Evolutionary conservation across 2,113 vertebrate species (phyloP).

Genomic region (Butorides virescens): DNA sequence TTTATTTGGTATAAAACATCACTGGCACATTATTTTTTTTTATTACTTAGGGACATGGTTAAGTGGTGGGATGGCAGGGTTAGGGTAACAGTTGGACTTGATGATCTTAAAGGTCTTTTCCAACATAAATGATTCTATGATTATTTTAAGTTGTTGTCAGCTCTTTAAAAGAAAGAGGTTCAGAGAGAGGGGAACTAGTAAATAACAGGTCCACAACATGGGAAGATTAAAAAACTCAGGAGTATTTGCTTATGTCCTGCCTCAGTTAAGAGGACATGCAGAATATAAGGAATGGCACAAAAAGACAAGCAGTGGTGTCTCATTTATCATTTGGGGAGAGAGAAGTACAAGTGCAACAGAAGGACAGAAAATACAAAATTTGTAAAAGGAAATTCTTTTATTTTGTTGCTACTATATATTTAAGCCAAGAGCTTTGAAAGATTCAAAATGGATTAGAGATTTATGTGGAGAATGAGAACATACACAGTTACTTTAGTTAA

Average conservation of each 20-base stretch:
- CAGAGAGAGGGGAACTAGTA: neutral
- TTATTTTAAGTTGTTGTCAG: neutral
- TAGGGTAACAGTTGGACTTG: too few species aligned
- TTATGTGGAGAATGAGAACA: neutral
- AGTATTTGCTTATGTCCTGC: neutral
- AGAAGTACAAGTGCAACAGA: neutral
- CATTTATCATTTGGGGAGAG: neutral
- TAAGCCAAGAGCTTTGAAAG: neutral
- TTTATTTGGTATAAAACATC: neutral
- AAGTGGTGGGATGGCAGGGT: too few species aligned
- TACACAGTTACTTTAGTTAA: neutral
- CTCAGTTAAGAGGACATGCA: neutral
- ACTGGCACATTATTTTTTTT: neutral
- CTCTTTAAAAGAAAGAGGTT: neutral
- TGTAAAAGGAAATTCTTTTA: neutral
- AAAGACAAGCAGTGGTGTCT: neutral
- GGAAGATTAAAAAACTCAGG: neutral
- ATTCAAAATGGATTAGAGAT: conserved; percentile 4
- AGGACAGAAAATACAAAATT: neutral
- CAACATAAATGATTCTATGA: too few species aligned
- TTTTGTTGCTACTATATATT: neutral
- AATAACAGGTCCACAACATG: neutral
- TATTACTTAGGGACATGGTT: too few species aligned
- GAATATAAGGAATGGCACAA: neutral
- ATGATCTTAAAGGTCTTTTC: too few species aligned